Evolutionary conservation across 2,888 invertebrate genomes (phyloP).

Genomic region (Lithophane semibrunnea): DNA sequence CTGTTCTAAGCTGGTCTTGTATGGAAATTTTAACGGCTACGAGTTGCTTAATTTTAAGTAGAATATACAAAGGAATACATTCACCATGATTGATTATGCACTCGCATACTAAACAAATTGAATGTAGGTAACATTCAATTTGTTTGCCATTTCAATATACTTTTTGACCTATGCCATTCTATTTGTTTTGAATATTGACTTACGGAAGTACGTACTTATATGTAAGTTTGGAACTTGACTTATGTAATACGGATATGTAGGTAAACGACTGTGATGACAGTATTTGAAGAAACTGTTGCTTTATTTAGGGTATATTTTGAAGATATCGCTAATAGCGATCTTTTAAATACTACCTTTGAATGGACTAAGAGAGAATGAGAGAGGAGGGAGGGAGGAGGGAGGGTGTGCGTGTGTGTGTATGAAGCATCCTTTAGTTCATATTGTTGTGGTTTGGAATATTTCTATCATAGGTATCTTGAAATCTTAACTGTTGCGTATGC

Average conservation of each 20-base stretch:
- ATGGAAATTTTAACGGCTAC: neutral
- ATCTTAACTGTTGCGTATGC: neutral
- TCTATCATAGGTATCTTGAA: neutral
- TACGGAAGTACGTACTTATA: neutral
- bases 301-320: neutral
- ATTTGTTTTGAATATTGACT: neutral
- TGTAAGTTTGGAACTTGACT: constrained; percentile 20
- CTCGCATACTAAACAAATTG: too few species aligned
- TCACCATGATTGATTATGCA: constrained; percentile 20
- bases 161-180: constrained; percentile 31
- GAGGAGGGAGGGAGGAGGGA: neutral
- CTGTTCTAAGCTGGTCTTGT: neutral
- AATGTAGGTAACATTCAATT: too few species aligned
- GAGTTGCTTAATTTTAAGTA: neutral
- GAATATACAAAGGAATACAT: constrained; percentile 12
- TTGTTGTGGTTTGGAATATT: neutral
- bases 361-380: neutral
- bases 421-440: neutral
- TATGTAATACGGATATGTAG: constrained; percentile 19
- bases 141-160: constrained; percentile 12
- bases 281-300: neutral
- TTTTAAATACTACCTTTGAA: neutral
- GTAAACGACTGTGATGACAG: neutral
- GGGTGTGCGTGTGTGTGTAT: neutral
- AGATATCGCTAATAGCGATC: too few species aligned